Conservation (phyloP, 2,888 invertebrate genomes). For the Tethea ocularis region DNA sequence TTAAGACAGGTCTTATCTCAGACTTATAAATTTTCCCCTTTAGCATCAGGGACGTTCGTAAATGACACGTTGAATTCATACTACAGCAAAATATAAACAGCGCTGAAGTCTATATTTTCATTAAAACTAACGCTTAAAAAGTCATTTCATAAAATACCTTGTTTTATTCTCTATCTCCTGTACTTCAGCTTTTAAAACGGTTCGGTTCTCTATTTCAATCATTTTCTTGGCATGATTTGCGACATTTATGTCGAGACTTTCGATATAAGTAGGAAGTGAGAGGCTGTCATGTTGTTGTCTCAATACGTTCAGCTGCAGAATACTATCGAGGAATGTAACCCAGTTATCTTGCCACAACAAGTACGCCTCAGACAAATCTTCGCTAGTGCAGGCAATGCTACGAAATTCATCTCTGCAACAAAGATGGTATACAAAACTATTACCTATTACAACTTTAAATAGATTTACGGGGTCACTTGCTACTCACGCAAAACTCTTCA, state of each 20-base stretch:
- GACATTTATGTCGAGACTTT: slow-evolving; percentile 45
- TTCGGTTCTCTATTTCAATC: slow-evolving; percentile 17
- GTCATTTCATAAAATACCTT: background rate
- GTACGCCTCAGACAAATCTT: slow-evolving; percentile 51
- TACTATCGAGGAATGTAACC: slow-evolving; percentile 91
- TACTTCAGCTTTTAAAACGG: slow-evolving; percentile 33
- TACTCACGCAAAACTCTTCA: too few species aligned
- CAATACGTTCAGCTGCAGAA: slow-evolving; percentile 91
- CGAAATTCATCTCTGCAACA: slow-evolving; percentile 49
- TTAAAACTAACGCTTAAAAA: too few species aligned
- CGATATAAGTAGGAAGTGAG: slow-evolving; percentile 83
- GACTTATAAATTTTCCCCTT: too few species aligned
- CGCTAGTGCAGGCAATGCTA: slow-evolving; percentile 43
- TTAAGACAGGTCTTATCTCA: too few species aligned
- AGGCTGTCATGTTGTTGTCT: slow-evolving; percentile 84
- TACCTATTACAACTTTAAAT: too few species aligned
- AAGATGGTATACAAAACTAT: background rate
- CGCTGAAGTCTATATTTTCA: too few species aligned
- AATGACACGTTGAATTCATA: too few species aligned
- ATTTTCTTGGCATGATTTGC: slow-evolving; percentile 29
- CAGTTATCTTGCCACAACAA: slow-evolving; percentile 89
- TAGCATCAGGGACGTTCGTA: too few species aligned
- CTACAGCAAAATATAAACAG: too few species aligned
- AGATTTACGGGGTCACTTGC: too few species aligned
- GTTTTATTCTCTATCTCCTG: slow-evolving; percentile 15